phyloP scores from a whole-genome alignment of 2,797 vertebrate species.

The Crenichthys baileyi region DNA sequence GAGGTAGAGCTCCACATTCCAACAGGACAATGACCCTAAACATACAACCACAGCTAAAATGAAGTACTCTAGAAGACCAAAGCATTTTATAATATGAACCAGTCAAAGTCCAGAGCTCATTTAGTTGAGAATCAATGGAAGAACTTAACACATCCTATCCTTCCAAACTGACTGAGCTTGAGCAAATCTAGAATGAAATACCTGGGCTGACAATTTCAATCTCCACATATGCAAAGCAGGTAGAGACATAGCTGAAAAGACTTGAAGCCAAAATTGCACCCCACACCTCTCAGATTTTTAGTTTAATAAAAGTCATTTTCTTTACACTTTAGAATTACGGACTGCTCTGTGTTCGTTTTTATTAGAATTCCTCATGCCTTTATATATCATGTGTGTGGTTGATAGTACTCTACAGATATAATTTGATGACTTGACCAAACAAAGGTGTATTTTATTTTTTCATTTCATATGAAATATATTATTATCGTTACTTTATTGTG shows the following conservation, averaged over 20 bases:
- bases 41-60: too few species aligned
- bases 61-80: not conserved
- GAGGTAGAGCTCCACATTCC: too few species aligned
- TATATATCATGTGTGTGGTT: not conserved
- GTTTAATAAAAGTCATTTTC: not conserved
- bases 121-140: not conserved
- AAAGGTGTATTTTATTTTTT: not conserved
- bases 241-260: too few species aligned
- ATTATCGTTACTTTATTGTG: not conserved
- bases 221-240: too few species aligned
- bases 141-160: not conserved
- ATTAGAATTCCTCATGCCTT: slow-evolving; percentile 4
- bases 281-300: not conserved
- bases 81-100: not conserved
- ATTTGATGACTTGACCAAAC: slow-evolving; percentile 7
- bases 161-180: not conserved
- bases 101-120: not conserved
- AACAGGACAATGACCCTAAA: too few species aligned
- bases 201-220: too few species aligned
- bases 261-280: not conserved
- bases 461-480: not conserved
- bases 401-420: not conserved
- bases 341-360: not conserved
- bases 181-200: too few species aligned
- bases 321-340: not conserved